Evolutionary conservation across 2,797 vertebrate species (phyloP).

Genomic region (Lacerta viridis): DNA sequence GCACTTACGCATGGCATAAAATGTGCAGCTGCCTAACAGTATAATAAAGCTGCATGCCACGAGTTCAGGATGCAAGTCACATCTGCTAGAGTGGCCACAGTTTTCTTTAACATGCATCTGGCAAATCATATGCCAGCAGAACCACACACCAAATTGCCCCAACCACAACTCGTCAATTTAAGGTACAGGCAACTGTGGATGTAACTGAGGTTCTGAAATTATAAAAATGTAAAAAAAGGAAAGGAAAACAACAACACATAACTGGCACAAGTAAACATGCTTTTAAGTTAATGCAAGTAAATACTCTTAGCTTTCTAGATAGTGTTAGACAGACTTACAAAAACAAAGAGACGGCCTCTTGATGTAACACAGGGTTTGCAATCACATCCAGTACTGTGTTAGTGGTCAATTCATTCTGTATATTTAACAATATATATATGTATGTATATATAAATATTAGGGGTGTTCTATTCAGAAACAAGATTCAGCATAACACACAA

Average conservation of each 20-base stretch:
- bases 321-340: conserved; percentile 76
- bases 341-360: conserved; percentile 67
- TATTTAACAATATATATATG: conserved; percentile 74
- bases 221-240: conserved; percentile 37
- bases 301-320: conserved; percentile 77
- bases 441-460: conserved; percentile 65
- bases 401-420: conserved; percentile 79
- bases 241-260: conserved; percentile 41
- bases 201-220: conserved; percentile 68
- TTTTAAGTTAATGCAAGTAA: conserved; percentile 78
- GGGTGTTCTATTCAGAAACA: conserved; percentile 78
- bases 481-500: conserved; percentile 78
- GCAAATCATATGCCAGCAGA: conserved; percentile 44
- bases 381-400: conserved; percentile 78
- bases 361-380: conserved; percentile 63
- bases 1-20: conserved; percentile 13
- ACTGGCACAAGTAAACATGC: conserved; percentile 77
- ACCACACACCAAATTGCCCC: conserved; percentile 35
- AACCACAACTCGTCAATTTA: conserved; percentile 60
- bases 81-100: conserved; percentile 29
- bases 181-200: conserved; percentile 63
- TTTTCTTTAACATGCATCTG: conserved; percentile 33
- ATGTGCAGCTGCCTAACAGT: background rate
- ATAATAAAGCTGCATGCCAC: conserved; percentile 24
- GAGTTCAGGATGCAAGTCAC: conserved; percentile 57